Percentiles rank a stretch among this genome's conserved stretches.
Evolutionary conservation across 2,113 vertebrate genomes (phyloP).

Genomic region (Spheniscus mendiculus): DNA sequence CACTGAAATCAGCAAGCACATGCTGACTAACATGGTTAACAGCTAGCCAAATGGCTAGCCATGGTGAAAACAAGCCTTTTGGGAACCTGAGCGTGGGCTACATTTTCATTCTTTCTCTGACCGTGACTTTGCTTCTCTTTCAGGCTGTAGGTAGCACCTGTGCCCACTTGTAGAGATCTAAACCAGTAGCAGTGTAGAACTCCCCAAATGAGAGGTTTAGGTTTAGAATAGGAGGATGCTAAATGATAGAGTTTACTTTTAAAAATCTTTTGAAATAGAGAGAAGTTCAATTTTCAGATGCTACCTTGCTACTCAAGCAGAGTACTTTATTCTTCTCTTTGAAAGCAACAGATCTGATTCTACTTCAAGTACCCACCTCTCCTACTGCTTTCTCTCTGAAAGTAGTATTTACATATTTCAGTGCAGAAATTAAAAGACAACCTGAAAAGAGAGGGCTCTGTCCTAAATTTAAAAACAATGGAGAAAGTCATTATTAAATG

Average conservation of each 20-base stretch:
- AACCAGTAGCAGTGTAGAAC: neutral
- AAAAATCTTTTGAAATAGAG: neutral
- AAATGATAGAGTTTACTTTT: neutral
- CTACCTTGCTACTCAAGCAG: neutral
- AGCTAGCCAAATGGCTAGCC: neutral
- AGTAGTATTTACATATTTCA: neutral
- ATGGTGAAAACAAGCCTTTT: accelerated
- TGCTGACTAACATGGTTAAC: neutral
- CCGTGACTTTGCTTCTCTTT: neutral
- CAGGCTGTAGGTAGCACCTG: neutral
- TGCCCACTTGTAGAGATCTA: neutral
- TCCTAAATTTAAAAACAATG: neutral
- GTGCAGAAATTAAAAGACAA: neutral
- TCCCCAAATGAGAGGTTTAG: neutral
- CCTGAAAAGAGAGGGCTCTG: neutral
- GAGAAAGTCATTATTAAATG: neutral
- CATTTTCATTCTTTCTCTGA: neutral
- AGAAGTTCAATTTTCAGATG: neutral
- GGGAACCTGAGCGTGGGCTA: neutral
- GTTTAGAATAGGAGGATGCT: neutral
- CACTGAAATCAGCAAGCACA: neutral
- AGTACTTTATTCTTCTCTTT: neutral
- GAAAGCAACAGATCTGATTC: neutral
- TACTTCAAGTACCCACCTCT: neutral
- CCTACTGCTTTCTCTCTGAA: neutral